These are phyloP conservation scores for Trichogramma dendrolimi DNA, from an alignment of 2,888 invertebrate species.

Conservation along the genomic window DNA sequence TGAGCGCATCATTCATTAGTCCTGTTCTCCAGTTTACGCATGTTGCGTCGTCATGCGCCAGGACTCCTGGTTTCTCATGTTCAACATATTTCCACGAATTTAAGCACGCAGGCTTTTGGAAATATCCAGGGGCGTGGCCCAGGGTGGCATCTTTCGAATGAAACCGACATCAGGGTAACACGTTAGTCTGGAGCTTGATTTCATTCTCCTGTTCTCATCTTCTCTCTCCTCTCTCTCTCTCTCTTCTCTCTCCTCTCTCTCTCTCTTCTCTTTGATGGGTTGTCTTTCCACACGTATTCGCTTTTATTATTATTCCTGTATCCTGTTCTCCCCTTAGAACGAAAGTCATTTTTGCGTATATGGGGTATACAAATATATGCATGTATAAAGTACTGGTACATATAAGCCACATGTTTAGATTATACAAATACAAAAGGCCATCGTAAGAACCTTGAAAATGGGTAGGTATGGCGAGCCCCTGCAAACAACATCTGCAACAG, in stretches of 20 bases:
- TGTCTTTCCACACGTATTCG: constrained; percentile 22
- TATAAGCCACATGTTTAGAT: too few species aligned
- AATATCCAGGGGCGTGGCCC: constrained; percentile 43
- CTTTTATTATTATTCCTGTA: constrained; percentile 27
- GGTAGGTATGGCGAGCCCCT: constrained; percentile 45
- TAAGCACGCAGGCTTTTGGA: constrained; percentile 11
- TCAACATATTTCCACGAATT: too few species aligned
- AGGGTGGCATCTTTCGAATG: constrained; percentile 49
- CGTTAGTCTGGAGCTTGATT: constrained; percentile 35
- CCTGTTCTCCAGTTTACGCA: too few species aligned
- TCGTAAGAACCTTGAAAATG: constrained; percentile 21
- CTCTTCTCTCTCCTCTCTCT: neutral
- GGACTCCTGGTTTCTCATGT: too few species aligned
- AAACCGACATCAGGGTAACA: constrained; percentile 47
- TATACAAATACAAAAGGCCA: constrained; percentile 23
- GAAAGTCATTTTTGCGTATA: constrained; percentile 29
- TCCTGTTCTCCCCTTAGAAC: constrained; percentile 32
- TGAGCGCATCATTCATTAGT: too few species aligned
- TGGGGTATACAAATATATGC: constrained; percentile 8
- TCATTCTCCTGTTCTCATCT: constrained; percentile 1
- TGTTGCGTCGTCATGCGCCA: too few species aligned
- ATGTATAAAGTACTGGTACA: too few species aligned
- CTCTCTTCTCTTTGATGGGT: constrained; percentile 6
- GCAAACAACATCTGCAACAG: constrained; percentile 46
- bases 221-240: constrained; percentile 5